Conservation (phyloP, 2,888 invertebrate species). For the Ypsolopha scabrella region DNA sequence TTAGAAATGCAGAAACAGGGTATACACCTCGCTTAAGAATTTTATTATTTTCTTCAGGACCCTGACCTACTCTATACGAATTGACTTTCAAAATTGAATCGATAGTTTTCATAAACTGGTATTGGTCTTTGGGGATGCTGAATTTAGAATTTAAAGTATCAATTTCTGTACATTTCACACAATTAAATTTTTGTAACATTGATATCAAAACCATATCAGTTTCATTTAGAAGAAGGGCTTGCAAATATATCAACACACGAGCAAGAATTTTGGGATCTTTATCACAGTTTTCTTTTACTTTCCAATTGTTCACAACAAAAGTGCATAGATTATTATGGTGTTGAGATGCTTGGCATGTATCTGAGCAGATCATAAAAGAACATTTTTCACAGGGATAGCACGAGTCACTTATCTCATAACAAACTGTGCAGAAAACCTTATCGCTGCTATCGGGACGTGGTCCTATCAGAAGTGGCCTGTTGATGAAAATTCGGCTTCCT, state of each 20-base stretch:
- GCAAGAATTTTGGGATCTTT: constrained; percentile 19
- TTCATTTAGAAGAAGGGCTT: constrained; percentile 33
- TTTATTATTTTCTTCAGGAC: constrained; percentile 23
- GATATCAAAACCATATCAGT: constrained; percentile 52
- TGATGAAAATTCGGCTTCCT: constrained; percentile 76
- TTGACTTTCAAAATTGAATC: constrained; percentile 73
- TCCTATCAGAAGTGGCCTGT: constrained; percentile 75
- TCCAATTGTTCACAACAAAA: constrained; percentile 67
- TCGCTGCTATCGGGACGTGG: constrained; percentile 67
- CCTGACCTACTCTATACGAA: constrained; percentile 70
- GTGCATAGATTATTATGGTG: constrained; percentile 72
- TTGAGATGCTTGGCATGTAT: constrained; percentile 65
- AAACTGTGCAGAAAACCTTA: constrained; percentile 72
- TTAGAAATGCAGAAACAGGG: constrained; percentile 74
- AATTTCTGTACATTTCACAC: constrained; percentile 55
- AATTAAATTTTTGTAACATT: constrained; percentile 51
- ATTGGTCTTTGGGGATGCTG: constrained; percentile 57
- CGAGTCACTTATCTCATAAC: constrained; percentile 58
- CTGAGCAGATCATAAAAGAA: constrained; percentile 74
- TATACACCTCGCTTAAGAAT: constrained; percentile 72
- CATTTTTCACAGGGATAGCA: constrained; percentile 71
- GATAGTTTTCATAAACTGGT: constrained; percentile 59
- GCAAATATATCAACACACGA: constrained; percentile 33
- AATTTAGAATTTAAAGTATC: constrained; percentile 50
- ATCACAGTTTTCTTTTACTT: constrained; percentile 21